Evolutionary conservation across 2,888 invertebrate genomes (phyloP).

Genomic region (Loripinus fragilis): DNA sequence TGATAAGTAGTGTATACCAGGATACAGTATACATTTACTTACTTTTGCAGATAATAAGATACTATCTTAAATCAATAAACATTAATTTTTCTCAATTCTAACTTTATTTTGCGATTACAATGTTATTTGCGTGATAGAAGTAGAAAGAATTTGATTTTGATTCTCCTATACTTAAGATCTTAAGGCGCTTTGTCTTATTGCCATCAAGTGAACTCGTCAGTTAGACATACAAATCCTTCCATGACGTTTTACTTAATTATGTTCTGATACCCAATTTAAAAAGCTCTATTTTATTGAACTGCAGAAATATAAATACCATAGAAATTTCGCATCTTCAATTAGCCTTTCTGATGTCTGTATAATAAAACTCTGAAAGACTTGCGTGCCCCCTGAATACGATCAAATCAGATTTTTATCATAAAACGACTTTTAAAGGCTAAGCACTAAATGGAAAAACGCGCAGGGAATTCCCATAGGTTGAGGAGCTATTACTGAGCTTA

Average conservation of each 20-base stretch:
- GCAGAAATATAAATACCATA: slow-evolving; percentile 57
- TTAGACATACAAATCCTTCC: not conserved
- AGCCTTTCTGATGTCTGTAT: slow-evolving; percentile 55
- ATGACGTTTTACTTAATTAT: slow-evolving; percentile 17
- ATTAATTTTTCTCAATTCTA: slow-evolving; percentile 8
- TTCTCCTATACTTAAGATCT: slow-evolving; percentile 5
- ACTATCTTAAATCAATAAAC: slow-evolving; percentile 9
- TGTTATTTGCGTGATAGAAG: not conserved
- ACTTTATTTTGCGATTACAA: slow-evolving; percentile 6
- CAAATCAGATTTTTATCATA: slow-evolving; percentile 58
- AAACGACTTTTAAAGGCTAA: slow-evolving; percentile 53
- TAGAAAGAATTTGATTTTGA: slow-evolving; percentile 10
- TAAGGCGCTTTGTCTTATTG: slow-evolving; percentile 15
- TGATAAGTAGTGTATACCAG: too few species aligned
- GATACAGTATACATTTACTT: too few species aligned
- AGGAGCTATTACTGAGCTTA: slow-evolving; percentile 45
- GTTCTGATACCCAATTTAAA: slow-evolving; percentile 56
- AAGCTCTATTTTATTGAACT: slow-evolving; percentile 20
- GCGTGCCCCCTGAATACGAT: slow-evolving; percentile 51
- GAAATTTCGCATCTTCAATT: slow-evolving; percentile 53
- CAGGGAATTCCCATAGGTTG: slow-evolving; percentile 45
- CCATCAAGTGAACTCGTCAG: slow-evolving; percentile 7
- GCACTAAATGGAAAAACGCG: slow-evolving; percentile 57
- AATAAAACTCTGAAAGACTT: slow-evolving; percentile 58
- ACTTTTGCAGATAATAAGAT: too few species aligned